Conservation (phyloP, 2,797 vertebrate genomes). For the Amblyopsis hoosieri region DNA sequence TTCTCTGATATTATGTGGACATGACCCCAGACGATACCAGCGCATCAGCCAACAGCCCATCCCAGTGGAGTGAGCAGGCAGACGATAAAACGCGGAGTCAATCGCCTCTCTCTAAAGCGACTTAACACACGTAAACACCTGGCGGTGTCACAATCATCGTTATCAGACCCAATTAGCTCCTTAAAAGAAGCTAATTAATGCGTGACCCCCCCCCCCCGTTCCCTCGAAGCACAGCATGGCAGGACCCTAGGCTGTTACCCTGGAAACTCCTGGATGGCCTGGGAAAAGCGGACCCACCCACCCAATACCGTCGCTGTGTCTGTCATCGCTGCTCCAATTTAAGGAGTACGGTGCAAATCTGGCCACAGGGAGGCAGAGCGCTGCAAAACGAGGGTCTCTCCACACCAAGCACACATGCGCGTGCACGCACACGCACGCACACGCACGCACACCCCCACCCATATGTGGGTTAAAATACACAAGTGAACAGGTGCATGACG, state of each 20-base stretch:
- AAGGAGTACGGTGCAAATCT: neutral
- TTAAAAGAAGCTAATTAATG: conserved; percentile 54
- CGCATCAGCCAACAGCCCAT: conserved; percentile 6
- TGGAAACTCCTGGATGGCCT: conserved; percentile 13
- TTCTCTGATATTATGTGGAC: no score
- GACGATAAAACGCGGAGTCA: conserved; percentile 11
- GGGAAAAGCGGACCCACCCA: conserved; percentile 3
- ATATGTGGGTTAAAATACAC: no score
- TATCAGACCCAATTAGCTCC: conserved; percentile 50
- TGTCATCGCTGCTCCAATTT: conserved; percentile 19
- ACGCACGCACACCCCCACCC: no score
- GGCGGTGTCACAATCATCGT: conserved; percentile 7
- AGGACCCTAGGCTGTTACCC: conserved; percentile 11
- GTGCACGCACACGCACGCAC: no score
- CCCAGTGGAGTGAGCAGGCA: no score
- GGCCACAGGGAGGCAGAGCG: no score
- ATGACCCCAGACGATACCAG: conserved; percentile 18
- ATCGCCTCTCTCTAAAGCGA: conserved; percentile 36
- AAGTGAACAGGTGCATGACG: no score
- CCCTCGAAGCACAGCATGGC: conserved; percentile 5
- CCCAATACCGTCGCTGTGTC: conserved; percentile 23
- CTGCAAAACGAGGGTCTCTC: no score
- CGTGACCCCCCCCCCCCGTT: conserved; percentile 21
- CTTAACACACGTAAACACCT: conserved; percentile 30
- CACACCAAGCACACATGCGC: no score